Evolutionary conservation across 2,888 invertebrate genomes (phyloP).

Genomic region (Oligia latruncula): DNA sequence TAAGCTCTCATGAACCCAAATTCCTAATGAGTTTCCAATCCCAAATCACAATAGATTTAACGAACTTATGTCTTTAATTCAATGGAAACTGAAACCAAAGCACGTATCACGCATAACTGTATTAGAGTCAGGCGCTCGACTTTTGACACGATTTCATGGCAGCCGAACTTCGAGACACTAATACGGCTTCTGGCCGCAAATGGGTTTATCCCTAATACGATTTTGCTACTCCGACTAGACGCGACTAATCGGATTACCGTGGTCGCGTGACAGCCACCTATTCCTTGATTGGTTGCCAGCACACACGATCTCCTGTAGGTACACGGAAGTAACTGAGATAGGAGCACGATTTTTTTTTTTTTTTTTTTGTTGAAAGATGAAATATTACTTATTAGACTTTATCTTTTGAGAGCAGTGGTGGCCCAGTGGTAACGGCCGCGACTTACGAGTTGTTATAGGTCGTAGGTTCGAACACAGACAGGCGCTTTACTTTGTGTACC

Average conservation of each 20-base stretch:
- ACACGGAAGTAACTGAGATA: constrained; percentile 12
- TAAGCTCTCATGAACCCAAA: not conserved
- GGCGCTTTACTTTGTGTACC: too few relatives aligned
- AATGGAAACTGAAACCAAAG: constrained; percentile 49
- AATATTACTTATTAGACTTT: constrained; percentile 6
- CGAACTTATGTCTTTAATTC: constrained; percentile 20
- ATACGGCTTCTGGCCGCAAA: constrained; percentile 68
- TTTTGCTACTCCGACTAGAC: constrained; percentile 58
- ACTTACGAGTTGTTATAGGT: too few relatives aligned
- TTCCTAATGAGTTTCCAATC: not conserved
- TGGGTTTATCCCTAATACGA: constrained; percentile 69
- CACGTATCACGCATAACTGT: constrained; percentile 37
- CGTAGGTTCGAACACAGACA: too few relatives aligned
- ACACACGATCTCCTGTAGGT: constrained; percentile 7
- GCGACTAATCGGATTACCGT: constrained; percentile 64
- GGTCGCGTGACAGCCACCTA: constrained; percentile 67
- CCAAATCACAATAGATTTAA: constrained; percentile 4
- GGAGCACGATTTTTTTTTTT: not conserved
- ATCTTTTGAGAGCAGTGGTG: not conserved
- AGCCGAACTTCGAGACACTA: constrained; percentile 64
- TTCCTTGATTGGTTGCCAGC: constrained; percentile 57
- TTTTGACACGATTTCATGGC: constrained; percentile 60
- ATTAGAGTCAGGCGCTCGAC: constrained; percentile 49
- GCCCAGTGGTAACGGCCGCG: too few relatives aligned
- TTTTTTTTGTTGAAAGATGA: not conserved